A percentile compares a stretch with the other conserved stretches of the same genome.
Conservation (phyloP, 2,888 invertebrate genomes). For the Neelides folsomi region DNA sequence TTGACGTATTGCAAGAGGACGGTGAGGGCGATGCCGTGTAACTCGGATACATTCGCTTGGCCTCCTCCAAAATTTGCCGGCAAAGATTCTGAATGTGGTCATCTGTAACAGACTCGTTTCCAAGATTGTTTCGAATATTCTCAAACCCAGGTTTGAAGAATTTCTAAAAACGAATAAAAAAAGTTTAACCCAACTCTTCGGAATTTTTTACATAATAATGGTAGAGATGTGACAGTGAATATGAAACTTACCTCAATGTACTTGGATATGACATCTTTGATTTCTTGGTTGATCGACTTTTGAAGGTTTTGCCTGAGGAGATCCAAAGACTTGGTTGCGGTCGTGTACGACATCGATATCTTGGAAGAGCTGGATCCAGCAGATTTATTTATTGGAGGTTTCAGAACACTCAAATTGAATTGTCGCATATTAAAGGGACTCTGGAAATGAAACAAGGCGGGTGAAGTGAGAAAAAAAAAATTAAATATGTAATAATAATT, state of each 20-base stretch:
- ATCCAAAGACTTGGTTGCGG: slow-evolving; percentile 59
- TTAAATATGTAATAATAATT: no score
- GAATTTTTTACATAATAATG: not conserved
- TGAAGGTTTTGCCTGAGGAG: slow-evolving; percentile 61
- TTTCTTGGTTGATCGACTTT: slow-evolving; percentile 61
- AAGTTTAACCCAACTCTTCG: not conserved
- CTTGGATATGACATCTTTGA: slow-evolving; percentile 60
- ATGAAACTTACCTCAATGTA: slow-evolving; percentile 53
- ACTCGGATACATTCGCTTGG: slow-evolving; percentile 52
- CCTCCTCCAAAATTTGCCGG: slow-evolving; percentile 64
- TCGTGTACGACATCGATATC: slow-evolving; percentile 39
- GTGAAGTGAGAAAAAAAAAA: no score
- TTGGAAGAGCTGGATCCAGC: slow-evolving; percentile 28
- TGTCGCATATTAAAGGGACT: slow-evolving; percentile 55
- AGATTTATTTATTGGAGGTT: slow-evolving; percentile 32
- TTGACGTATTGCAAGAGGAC: slow-evolving; percentile 32
- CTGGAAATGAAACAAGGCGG: slow-evolving; percentile 36
- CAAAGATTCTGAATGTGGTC: slow-evolving; percentile 59
- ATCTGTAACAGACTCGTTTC: slow-evolving; percentile 58
- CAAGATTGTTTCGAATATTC: slow-evolving; percentile 61
- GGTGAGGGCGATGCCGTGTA: slow-evolving; percentile 25
- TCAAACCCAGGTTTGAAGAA: slow-evolving; percentile 65
- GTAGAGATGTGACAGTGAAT: not conserved
- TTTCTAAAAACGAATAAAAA: slow-evolving; percentile 42
- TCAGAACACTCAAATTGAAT: slow-evolving; percentile 55